Evolutionary conservation across 2,888 invertebrate genomes (phyloP).

Genomic region (Sarcophaga variegata): DNA sequence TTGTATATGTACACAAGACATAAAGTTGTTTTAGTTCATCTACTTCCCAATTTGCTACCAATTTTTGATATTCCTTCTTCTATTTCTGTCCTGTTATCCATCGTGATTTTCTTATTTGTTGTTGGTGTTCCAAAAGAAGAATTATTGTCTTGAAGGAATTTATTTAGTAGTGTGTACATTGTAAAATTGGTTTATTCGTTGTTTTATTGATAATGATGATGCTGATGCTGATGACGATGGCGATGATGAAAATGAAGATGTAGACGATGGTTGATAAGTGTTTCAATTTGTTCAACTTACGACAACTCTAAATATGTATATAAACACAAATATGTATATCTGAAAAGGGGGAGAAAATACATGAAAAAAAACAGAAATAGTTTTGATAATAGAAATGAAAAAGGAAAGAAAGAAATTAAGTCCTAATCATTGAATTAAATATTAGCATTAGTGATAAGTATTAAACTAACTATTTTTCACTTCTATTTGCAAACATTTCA

Average conservation of each 20-base stretch:
- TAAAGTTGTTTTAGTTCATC: constrained; percentile 38
- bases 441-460: constrained; percentile 14
- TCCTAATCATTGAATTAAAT: constrained; percentile 29
- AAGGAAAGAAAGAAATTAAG: neutral
- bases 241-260: constrained; percentile 51
- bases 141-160: constrained; percentile 24
- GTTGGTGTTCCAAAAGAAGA: constrained; percentile 13
- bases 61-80: neutral
- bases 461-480: neutral
- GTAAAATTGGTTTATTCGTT: constrained; percentile 38
- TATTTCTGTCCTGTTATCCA: neutral
- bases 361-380: too few relatives aligned
- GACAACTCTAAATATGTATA: neutral
- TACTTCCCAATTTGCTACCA: neutral
- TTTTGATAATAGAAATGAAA: too few relatives aligned
- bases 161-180: constrained; percentile 42
- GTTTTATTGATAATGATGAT: constrained; percentile 49
- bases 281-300: constrained; percentile 29
- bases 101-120: neutral
- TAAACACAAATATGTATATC: too few relatives aligned
- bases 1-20: constrained; percentile 69
- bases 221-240: constrained; percentile 56
- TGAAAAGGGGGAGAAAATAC: too few relatives aligned
- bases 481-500: too few relatives aligned
- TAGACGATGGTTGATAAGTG: constrained; percentile 36